Conservation (phyloP, 2,113 vertebrate species). For the Aegithalos caudatus region DNA sequence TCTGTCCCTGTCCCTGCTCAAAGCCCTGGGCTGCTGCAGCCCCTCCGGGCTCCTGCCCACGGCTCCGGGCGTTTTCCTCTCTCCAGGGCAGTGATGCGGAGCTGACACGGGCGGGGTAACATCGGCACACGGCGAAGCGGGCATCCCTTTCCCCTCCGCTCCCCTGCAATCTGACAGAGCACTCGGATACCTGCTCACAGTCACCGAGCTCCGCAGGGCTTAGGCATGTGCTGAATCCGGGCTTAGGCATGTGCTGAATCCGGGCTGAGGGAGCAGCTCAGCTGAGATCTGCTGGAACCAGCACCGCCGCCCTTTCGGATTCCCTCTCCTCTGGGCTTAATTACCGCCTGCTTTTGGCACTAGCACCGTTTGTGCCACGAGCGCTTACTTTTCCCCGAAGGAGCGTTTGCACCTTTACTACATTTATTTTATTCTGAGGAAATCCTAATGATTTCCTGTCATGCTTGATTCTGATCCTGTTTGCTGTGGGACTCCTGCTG, state of each 20-base stretch:
- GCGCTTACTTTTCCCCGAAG: not conserved
- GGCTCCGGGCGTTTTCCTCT: not conserved
- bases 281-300: not conserved
- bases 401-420: not conserved
- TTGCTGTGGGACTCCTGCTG: constrained; percentile 1
- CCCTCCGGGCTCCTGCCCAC: not conserved
- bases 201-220: not conserved
- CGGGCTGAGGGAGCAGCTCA: not conserved
- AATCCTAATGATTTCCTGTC: constrained; percentile 42
- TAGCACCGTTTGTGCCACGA: not conserved
- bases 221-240: not conserved
- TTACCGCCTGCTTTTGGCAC: not conserved
- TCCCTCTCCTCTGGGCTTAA: not conserved
- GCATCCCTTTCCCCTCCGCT: not conserved
- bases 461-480: not conserved
- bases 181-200: not conserved
- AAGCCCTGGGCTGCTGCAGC: not conserved
- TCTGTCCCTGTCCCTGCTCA: not conserved
- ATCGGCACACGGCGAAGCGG: accelerated
- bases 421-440: constrained; percentile 32
- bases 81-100: accelerated
- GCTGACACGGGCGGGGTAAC: accelerated
- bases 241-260: not conserved
- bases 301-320: not conserved
- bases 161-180: not conserved